These are phyloP conservation scores for Rhombomys opimus DNA, from an alignment of 2,113 vertebrate species.

Conservation along the genomic window DNA sequence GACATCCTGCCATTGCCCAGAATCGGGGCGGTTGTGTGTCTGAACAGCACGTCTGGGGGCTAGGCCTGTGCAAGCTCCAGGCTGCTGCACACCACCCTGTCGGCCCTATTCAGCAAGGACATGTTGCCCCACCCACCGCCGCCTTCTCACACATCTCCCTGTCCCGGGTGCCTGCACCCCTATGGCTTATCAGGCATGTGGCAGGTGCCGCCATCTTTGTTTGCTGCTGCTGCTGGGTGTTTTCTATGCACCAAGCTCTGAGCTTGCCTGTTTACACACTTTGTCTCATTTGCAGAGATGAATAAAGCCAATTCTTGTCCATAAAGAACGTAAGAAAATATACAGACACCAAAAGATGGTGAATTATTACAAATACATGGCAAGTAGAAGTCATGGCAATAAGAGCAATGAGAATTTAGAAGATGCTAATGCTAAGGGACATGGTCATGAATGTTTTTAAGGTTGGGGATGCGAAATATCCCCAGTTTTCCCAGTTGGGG, in stretches of 20 bases:
- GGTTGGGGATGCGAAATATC: neutral
- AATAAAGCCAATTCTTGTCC: neutral
- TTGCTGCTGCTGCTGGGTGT: neutral
- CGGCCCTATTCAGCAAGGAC: neutral
- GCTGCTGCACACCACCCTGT: neutral
- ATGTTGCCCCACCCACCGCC: neutral
- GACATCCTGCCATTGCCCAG: too few relatives aligned
- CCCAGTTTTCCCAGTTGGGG: too few relatives aligned
- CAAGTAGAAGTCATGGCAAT: neutral
- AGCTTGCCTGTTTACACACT: neutral
- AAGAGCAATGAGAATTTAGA: conserved; percentile 7
- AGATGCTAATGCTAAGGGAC: neutral
- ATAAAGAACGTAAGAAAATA: neutral
- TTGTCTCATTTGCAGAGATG: conserved; percentile 18
- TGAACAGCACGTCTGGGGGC: too few relatives aligned
- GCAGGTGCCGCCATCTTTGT: neutral
- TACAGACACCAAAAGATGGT: neutral
- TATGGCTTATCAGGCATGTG: neutral
- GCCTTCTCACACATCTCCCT: neutral
- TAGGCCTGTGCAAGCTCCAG: neutral
- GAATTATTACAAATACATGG: neutral
- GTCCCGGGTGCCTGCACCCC: neutral
- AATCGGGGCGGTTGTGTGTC: too few relatives aligned
- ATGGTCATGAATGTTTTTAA: neutral
- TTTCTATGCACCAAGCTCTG: neutral